Conservation (phyloP, 1,140 invertebrate genomes). For the Drosophila triauraria region DNA sequence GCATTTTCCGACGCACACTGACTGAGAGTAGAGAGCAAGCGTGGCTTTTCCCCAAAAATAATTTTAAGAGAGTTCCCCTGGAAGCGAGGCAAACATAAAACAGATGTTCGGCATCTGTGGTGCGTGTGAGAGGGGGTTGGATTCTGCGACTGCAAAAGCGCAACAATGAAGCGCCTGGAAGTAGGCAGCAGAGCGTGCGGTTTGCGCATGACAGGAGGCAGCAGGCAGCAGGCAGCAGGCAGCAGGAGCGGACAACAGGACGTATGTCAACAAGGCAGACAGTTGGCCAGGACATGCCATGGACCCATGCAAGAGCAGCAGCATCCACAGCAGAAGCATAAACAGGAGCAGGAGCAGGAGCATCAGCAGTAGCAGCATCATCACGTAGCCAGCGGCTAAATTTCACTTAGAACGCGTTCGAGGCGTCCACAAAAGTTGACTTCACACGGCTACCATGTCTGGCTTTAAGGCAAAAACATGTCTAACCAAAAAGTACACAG, state of each 20-base stretch:
- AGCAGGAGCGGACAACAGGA: slow-evolving; percentile 27
- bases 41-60: neutral
- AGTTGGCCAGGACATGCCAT: slow-evolving; percentile 55
- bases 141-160: slow-evolving; percentile 65
- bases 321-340: neutral
- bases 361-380: slow-evolving; percentile 26
- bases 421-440: slow-evolving; percentile 71
- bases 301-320: slow-evolving; percentile 19
- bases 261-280: slow-evolving; percentile 57
- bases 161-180: slow-evolving; percentile 79
- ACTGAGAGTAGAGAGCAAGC: slow-evolving; percentile 1
- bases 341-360: neutral
- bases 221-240: slow-evolving; percentile 34
- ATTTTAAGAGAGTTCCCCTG: slow-evolving; percentile 51
- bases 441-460: slow-evolving; percentile 47
- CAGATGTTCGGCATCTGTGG: slow-evolving; percentile 63
- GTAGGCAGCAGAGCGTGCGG: slow-evolving; percentile 69
- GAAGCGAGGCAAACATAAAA: slow-evolving; percentile 79
- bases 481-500: slow-evolving; percentile 26
- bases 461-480: slow-evolving; percentile 42
- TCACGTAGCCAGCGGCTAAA: slow-evolving; percentile 52
- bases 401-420: slow-evolving; percentile 58
- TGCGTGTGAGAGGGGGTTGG: slow-evolving; percentile 6
- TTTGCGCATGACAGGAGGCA: slow-evolving; percentile 62
- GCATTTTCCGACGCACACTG: slow-evolving; percentile 49